Base-by-base conservation (phyloP, 2,888 invertebrate species). In the Synanthedon myopaeformis region DNA sequence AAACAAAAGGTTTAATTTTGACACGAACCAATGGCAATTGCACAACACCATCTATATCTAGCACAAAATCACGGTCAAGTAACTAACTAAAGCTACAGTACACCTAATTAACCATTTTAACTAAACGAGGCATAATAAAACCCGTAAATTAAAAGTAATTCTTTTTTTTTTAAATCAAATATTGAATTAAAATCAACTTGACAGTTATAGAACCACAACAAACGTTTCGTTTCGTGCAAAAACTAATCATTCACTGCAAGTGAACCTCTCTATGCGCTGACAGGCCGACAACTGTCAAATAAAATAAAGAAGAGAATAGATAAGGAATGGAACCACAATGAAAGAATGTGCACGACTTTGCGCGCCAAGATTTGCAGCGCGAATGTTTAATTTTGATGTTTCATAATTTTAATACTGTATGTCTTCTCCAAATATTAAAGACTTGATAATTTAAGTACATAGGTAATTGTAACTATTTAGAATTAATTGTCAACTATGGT, bases 211-310 rank as follows among this genome's bases (percentile, higher is more conserved):
- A 49, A 49, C 14, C 48, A 45, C 17, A 53, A 41, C 58, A 70
- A 66, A 74, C 80, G 81, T 81, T 82, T 72, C 77, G 77, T 79
- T 79, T 71, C 62, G 72, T 73, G 60, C 55, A 54, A 35, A 35
- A 35, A 14, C n/a, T 45, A 14, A 45, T 45, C 6, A n/a, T 13
- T 12, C 14, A 45, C 4, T 35, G 35, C 35, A n/a, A n/a, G n/a
- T n/a, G 35, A 6, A 45, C 45, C 45, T 11, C n/a, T 45, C 45
- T 45, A 45, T 13, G 4, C 45, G 45, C 45, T 70, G 75, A 70
- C 81, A 73, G 69, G 65, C 65, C 72, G 74, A 78, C 79, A 81
- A 82, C 82, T 82, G 81, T 74, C 72, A 71, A 72, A 68, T 60
- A 59, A 59, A 54, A 55, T 49, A 14, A 13, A 17, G 19, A 49